phyloP scores from a whole-genome alignment of 2,113 vertebrate genomes.

The Sorex fumeus region DNA sequence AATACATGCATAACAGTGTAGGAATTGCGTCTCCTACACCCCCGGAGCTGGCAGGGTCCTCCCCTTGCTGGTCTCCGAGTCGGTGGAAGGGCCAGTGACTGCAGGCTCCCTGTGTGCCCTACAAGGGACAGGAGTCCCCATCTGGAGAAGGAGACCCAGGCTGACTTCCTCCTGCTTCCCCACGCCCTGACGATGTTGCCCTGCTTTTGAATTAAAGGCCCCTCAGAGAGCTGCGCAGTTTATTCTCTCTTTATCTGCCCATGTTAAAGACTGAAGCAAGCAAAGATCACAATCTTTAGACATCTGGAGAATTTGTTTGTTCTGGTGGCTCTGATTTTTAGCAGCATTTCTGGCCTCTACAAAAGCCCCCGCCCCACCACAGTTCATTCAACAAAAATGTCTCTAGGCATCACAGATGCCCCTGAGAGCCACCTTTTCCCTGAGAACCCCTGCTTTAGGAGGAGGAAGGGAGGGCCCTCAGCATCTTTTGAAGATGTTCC shows the following conservation, averaged over 20 bases:
- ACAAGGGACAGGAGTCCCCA: rapidly evolving
- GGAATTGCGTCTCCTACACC: not conserved
- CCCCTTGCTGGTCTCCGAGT: rapidly evolving
- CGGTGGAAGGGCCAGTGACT: not conserved
- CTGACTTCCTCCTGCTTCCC: not conserved
- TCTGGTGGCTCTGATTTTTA: not conserved
- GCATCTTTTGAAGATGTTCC: not conserved
- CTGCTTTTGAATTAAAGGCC: not conserved
- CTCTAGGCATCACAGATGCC: not conserved
- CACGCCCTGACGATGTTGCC: not conserved
- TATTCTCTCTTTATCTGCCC: not conserved
- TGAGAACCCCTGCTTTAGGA: not conserved
- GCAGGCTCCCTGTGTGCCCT: not conserved
- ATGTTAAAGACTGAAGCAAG: not conserved
- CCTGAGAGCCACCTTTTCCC: not conserved
- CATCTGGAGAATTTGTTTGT: not conserved
- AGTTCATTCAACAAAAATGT: not conserved
- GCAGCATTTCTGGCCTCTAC: not conserved
- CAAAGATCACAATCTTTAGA: not conserved
- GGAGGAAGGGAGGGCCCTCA: not conserved
- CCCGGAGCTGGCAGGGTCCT: not conserved
- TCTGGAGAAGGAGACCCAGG: not conserved
- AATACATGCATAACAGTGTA: not conserved
- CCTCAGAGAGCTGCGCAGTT: not conserved
- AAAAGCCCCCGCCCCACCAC: not conserved